Conservation (phyloP, 2,888 invertebrate species). For the Salticus scenicus region DNA sequence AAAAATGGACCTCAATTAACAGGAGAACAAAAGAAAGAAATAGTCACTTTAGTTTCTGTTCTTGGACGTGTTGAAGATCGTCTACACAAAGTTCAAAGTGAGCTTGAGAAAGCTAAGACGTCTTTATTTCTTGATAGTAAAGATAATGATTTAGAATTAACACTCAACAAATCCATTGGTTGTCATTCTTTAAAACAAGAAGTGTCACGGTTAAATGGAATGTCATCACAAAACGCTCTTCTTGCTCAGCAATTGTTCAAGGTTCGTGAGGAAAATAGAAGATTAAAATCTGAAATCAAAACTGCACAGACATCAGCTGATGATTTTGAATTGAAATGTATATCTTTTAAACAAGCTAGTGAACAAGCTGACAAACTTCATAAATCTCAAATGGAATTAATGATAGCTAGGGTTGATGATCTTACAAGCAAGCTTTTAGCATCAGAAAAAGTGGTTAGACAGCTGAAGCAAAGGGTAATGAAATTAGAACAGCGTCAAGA, state of each 20-base stretch:
- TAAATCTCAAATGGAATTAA: conserved; percentile 82
- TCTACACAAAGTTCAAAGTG: conserved; percentile 54
- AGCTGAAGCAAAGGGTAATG: conserved; percentile 86
- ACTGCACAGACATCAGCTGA: conserved; percentile 71
- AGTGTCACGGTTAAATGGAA: conserved; percentile 45
- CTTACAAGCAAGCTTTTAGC: conserved; percentile 86
- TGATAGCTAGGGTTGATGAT: conserved; percentile 89
- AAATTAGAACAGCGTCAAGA: conserved; percentile 86
- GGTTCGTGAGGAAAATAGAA: conserved; percentile 57
- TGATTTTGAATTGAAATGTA: conserved; percentile 72
- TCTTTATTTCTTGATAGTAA: conserved; percentile 33
- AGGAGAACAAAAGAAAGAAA: conserved; percentile 55
- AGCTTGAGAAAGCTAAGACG: conserved; percentile 63
- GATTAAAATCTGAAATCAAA: conserved; percentile 71
- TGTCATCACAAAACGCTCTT: conserved; percentile 53
- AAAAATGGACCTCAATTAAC: conserved; percentile 26
- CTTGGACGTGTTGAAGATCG: conserved; percentile 54
- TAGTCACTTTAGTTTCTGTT: conserved; percentile 31
- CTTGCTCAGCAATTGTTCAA: conserved; percentile 56
- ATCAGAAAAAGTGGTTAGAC: conserved; percentile 86
- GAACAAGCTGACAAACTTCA: conserved; percentile 80
- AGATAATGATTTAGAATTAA: conserved; percentile 37
- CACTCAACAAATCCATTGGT: conserved; percentile 31
- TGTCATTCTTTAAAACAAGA: conserved; percentile 54
- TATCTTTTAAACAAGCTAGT: conserved; percentile 76